Evolutionary conservation across 2,113 vertebrate species (phyloP), one percentile per base, ranked within the genome.

Genomic region (Gobiocypris rarus): DNA sequence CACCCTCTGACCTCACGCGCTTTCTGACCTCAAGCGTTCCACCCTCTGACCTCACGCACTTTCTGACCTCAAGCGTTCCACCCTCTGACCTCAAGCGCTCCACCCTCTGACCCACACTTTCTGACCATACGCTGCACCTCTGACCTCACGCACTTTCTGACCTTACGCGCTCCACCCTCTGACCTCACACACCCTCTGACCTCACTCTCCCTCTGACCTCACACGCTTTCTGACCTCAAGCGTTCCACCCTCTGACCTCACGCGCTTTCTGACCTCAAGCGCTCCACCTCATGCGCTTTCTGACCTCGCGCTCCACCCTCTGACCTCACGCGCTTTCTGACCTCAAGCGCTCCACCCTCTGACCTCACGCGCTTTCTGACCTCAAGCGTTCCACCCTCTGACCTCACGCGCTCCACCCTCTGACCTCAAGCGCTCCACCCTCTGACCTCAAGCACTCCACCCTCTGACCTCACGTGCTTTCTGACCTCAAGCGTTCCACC

Each of bases 231-330:
- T n/a, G n/a, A n/a, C n/a, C n/a, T n/a, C n/a, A n/a, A n/a, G n/a
- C n/a, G n/a, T n/a, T 58, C 8, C 1, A 19, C 1, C 54, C 56
- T 58, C 8, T 58, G 22, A 58, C 22, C 2, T n/a, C 14, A 0
- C 43, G 6, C 1, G 1, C 5, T 5, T 5, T 52, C 4, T 19
- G 17, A 19, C 17, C 17, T 54, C 6, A 19, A 28, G 0, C 48
- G 0, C 13, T 58, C 0, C 4, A 1, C 24, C 59, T n/a, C n/a
- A n/a, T n/a, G n/a, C n/a, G n/a, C n/a, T n/a, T 11, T 63, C 11
- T 28, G 11, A 26, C 5, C 59, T n/a, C n/a, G n/a, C n/a, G 0
- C 13, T 15, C 1, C 0, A 15, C 48, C 71, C 8, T 76, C 19
- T 76, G 13, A 31, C 13, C 13, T 15, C 13, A 63, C n/a, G n/a